Evolutionary conservation across 1,140 invertebrate genomes (phyloP), one percentile per base, ranked within the genome.

Genomic region (Pseudomyrmex dendroicus): DNA sequence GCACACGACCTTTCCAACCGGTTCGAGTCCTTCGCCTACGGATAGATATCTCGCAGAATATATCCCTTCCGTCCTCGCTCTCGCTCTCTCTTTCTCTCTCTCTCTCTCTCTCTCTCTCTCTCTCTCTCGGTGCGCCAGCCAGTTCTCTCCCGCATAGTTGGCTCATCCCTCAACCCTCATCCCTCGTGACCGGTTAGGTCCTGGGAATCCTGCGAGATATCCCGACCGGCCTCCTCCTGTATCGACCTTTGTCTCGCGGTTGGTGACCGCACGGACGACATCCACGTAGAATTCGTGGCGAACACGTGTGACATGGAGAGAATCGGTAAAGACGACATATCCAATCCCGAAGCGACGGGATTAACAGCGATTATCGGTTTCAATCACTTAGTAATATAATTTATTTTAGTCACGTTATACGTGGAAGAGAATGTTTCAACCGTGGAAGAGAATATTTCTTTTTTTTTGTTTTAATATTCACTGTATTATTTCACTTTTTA

Each of bases 11-110:
- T 90, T 86, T 86, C 89, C 89, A 84, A 78, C 82, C 76, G 86
- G 84, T 84, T 89, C 88, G 88, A 86, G 88, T 90, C 87, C 85
- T 87, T 54, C 48, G 67, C 73, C 83, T 82, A 83, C 61, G 86
- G 87, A 89, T 89, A 90, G 90, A 89, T 91, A 91, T 90, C 91
- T 89, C 86, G 61, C 83, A 66, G 89, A 89, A 89, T 90, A 90
- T 89, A 90, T 84, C 86, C 84, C 64, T 12, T 52, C 46, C 25
- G 56, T 48, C 10, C 25, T 66, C 68, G 48, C 82, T 63, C 35
- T 64, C 46, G 20, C 80, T 54, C 70, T 56, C n/a, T n/a, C n/a
- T n/a, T n/a, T n/a, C n/a, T n/a, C n/a, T n/a, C n/a, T n/a, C n/a
- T n/a, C n/a, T n/a, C n/a, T n/a, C n/a, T n/a, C 54, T 59, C 57